These are phyloP conservation scores for Pterocles orientalis DNA, from an alignment of 2,113 vertebrate genomes.

Conservation along the genomic window DNA sequence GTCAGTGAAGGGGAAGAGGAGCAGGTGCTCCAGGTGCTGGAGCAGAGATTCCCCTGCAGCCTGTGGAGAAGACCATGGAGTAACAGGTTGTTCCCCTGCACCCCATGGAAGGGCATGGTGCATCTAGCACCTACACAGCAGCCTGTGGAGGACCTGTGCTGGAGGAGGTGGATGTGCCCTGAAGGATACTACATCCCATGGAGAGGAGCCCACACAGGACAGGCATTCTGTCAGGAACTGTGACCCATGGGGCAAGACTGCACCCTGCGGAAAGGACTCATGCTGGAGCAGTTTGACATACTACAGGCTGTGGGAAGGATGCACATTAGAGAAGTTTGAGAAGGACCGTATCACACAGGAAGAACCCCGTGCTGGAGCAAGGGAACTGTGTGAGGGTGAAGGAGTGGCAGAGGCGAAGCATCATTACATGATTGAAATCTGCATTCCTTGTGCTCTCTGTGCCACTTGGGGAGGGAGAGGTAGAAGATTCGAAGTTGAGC, in stretches of 20 bases:
- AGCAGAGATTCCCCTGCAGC: neutral
- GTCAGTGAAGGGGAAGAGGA: neutral
- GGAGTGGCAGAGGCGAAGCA: neutral
- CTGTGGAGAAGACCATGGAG: neutral
- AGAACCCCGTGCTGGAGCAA: neutral
- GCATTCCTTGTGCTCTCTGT: neutral
- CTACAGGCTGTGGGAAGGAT: neutral
- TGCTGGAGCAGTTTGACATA: neutral
- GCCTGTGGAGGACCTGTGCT: neutral
- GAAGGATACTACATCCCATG: neutral
- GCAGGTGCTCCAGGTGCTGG: neutral
- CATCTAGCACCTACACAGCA: too few species aligned
- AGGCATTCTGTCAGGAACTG: neutral
- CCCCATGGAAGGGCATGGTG: accelerated
- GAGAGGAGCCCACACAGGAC: neutral
- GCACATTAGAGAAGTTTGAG: neutral
- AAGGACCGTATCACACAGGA: neutral
- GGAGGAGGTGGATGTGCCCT: neutral
- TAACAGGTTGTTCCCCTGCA: neutral
- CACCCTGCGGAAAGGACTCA: too few species aligned
- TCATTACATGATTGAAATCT: accelerated
- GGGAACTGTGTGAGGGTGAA: neutral
- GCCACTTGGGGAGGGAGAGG: neutral
- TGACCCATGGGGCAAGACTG: too few species aligned
- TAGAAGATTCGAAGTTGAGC: neutral